Base-by-base conservation (phyloP, 1,140 invertebrate species). In the Heliconius himera region DNA sequence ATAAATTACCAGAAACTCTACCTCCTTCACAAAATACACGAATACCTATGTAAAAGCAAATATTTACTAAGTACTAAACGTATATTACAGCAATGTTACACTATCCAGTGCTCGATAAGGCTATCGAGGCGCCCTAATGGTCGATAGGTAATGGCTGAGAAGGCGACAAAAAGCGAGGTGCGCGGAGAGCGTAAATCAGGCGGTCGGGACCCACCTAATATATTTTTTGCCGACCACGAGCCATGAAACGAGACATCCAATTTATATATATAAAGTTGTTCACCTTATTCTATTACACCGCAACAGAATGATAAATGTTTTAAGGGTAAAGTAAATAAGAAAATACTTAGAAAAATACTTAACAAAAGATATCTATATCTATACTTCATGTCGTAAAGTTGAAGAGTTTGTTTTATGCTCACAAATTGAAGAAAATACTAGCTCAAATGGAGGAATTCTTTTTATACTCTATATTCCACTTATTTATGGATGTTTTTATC, bases 151-250 rank as follows among this genome's bases (percentile, higher is more conserved):
- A 76, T 76, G 38, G 74, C 33, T 49, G 54, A 41, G 82, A 80
- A 66, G 79, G 82, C 76, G 79, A 83, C 82, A 81, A 80, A 83
- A 81, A 81, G 79, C 82, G 76, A 83, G 79, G 82, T 74, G 74
- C 79, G 74, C 54, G 77, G 74, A 73, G 76, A 72, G 74, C 74
- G 81, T 82, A 83, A 81, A 81, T 83, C 79, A 81, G 77, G n/a
- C 74, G 75, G 54, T 5, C 70, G 76, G 74, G 54, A 73, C 66
- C 41, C 73, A 73, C 33, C 73, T 82, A 74, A 82, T 82, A 79
- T 79, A 82, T 82, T 82, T 82, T 82, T 82, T 82, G 77, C 74
- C 74, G 74, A 76, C 82, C 11, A 60, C 54, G 72, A 82, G 76
- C 73, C 22, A 83, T 70, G 79, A 83, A 79, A 77, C 33, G 71